phyloP scores from a whole-genome alignment of 2,113 vertebrate species.

The Hipposideros armiger region DNA sequence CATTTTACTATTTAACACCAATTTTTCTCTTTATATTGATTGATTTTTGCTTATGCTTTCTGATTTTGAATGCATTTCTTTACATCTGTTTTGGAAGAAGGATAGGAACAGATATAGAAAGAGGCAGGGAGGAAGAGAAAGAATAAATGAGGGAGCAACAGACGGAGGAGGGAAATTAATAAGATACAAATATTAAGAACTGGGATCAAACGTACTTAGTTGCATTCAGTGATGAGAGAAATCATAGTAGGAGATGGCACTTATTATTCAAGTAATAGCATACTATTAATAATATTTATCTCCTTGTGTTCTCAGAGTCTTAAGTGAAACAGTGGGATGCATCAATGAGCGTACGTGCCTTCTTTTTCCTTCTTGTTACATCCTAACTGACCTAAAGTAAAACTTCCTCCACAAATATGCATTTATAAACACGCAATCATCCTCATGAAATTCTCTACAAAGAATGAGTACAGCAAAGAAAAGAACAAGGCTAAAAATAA shows the following conservation, averaged over 20 bases:
- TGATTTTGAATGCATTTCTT: neutral
- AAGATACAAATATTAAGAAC: neutral
- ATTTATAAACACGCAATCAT: neutral
- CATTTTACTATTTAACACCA: neutral
- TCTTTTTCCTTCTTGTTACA: neutral
- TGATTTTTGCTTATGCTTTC: neutral
- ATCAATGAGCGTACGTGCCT: neutral
- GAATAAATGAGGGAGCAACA: neutral
- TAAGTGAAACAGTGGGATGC: neutral
- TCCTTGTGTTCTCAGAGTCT: neutral
- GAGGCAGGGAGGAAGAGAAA: neutral
- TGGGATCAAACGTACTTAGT: neutral
- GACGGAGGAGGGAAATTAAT: neutral
- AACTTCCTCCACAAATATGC: neutral
- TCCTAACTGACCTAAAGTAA: neutral
- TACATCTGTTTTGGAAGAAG: neutral
- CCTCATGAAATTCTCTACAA: neutral
- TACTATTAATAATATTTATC: neutral
- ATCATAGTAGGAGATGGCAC: neutral
- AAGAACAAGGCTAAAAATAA: conserved; percentile 35
- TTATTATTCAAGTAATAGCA: neutral
- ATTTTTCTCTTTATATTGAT: neutral
- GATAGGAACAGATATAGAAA: neutral
- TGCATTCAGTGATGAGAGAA: neutral
- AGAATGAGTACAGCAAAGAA: neutral